A percentile compares a stretch with the other conserved stretches of the same genome.
Evolutionary conservation across 2,113 vertebrate species (phyloP).

Genomic region (Callipepla californica): DNA sequence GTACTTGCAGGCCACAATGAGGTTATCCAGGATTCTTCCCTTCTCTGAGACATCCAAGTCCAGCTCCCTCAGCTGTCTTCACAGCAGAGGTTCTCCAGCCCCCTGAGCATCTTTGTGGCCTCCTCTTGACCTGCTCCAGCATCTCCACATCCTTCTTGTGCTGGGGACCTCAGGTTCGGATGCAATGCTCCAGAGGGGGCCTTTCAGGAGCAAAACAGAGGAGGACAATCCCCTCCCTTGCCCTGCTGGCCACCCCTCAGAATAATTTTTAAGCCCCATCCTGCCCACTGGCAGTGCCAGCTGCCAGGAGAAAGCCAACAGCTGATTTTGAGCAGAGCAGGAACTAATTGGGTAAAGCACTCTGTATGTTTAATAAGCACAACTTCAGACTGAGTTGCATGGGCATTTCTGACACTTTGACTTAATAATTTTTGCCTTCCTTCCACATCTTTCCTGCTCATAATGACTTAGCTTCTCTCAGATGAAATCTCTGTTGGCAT

Average conservation of each 20-base stretch:
- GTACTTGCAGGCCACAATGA: background rate
- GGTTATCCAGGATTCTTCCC: background rate
- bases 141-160: background rate
- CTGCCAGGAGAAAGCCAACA: too few relatives aligned
- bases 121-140: background rate
- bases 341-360: background rate
- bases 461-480: slow-evolving; percentile 6
- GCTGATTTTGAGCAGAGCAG: background rate
- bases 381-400: background rate
- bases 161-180: too few relatives aligned
- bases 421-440: slow-evolving; percentile 36
- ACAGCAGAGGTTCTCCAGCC: background rate
- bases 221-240: background rate
- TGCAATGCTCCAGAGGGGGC: background rate
- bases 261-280: background rate
- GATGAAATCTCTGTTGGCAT: slow-evolving; percentile 9
- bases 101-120: background rate
- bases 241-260: background rate
- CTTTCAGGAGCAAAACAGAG: background rate
- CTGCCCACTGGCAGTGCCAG: background rate
- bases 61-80: background rate
- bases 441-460: slow-evolving; percentile 22
- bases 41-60: background rate
- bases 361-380: background rate
- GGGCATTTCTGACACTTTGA: slow-evolving; percentile 1